These are phyloP conservation scores for Dicranocentrus wangi DNA, from an alignment of 2,888 invertebrate genomes.

Conservation along the genomic window DNA sequence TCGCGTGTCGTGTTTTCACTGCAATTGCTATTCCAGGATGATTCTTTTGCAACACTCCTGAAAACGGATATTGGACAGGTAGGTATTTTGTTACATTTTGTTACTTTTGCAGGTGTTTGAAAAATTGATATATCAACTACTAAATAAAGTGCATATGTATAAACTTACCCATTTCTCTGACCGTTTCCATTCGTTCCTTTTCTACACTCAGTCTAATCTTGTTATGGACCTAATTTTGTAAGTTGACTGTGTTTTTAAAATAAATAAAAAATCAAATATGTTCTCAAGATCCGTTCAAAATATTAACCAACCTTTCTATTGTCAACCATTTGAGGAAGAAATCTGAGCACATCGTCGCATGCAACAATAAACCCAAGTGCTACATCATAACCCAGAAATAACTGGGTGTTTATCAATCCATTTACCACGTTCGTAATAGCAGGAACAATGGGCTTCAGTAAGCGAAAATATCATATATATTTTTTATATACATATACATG, in stretches of 20 bases:
- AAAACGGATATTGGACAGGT: background rate
- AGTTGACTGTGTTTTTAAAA: too few relatives aligned
- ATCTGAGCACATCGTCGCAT: slow-evolving; percentile 79
- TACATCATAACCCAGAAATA: slow-evolving; percentile 80
- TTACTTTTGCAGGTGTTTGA: too few relatives aligned
- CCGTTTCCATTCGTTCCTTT: slow-evolving; percentile 76
- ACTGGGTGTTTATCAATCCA: slow-evolving; percentile 78
- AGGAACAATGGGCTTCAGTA: slow-evolving; percentile 76
- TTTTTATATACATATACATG: background rate
- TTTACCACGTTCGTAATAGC: slow-evolving; percentile 78
- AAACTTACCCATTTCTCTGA: slow-evolving; percentile 76
- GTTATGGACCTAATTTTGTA: too few relatives aligned
- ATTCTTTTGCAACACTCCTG: slow-evolving; percentile 77
- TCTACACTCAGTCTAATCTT: slow-evolving; percentile 73
- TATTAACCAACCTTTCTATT: slow-evolving; percentile 74
- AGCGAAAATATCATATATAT: slow-evolving; percentile 62
- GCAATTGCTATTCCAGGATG: slow-evolving; percentile 80
- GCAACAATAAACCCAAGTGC: slow-evolving; percentile 80
- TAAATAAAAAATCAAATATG: too few relatives aligned
- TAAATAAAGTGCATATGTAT: slow-evolving; percentile 1
- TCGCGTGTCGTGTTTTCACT: slow-evolving; percentile 81
- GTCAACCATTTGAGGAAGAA: slow-evolving; percentile 77
- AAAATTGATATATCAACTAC: background rate
- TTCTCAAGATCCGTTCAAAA: too few relatives aligned
- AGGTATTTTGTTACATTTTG: too few relatives aligned